These are phyloP conservation scores for Nasonia vitripennis DNA, from an alignment of 1,140 invertebrate genomes.

Conservation along the genomic window DNA sequence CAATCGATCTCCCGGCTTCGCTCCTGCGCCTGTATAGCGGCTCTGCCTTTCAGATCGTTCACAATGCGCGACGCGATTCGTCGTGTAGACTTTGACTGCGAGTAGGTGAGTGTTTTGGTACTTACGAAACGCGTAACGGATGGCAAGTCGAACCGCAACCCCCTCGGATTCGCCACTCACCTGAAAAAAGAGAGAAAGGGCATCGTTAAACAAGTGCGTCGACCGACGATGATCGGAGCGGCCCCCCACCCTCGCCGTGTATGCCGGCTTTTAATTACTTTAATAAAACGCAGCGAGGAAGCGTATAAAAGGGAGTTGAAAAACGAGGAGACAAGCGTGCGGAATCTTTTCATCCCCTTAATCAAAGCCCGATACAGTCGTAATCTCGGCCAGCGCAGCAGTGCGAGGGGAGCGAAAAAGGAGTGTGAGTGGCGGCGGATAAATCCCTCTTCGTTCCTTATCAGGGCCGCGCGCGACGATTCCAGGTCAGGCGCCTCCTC, in stretches of 20 bases:
- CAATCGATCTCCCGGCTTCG: conserved; percentile 14
- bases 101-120: neutral
- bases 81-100: neutral
- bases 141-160: neutral
- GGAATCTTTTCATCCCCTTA: conserved; percentile 43
- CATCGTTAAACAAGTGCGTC: conserved; percentile 15
- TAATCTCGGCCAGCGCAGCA: conserved; percentile 16
- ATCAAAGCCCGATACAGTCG: conserved; percentile 46
- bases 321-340: conserved; percentile 34
- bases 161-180: conserved; percentile 16
- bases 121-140: conserved; percentile 8
- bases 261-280: conserved; percentile 28
- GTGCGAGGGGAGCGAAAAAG: neutral
- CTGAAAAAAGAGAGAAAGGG: conserved; percentile 6
- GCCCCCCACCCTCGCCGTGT: neutral
- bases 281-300: conserved; percentile 31
- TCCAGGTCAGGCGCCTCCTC: conserved; percentile 14
- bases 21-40: neutral
- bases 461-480: conserved; percentile 22
- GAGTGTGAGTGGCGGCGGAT: neutral
- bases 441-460: conserved; percentile 26
- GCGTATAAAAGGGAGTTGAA: conserved; percentile 22
- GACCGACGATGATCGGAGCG: neutral
- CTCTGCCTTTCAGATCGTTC: neutral
- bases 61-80: neutral